Evolutionary conservation across 2,888 invertebrate species (phyloP).

Genomic region (Tetanocera ferruginea): DNA sequence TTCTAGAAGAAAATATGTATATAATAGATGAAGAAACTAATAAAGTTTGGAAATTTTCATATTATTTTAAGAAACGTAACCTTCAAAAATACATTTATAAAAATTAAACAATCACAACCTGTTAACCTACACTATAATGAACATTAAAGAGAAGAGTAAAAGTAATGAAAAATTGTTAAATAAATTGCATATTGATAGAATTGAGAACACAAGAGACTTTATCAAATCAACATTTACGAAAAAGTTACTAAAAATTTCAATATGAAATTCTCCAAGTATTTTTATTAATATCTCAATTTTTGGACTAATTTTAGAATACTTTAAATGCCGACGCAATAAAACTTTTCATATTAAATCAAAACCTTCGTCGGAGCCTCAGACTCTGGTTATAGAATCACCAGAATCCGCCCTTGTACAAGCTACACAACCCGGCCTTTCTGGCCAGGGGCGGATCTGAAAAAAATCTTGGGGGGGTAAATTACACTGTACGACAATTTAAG

Average conservation of each 20-base stretch:
- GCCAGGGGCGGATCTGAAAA: too few relatives aligned
- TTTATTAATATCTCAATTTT: constrained; percentile 7
- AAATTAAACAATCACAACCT: constrained; percentile 40
- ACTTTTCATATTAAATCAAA: not conserved
- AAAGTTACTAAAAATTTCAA: constrained; percentile 13
- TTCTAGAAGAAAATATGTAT: constrained; percentile 27
- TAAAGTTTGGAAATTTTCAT: constrained; percentile 43
- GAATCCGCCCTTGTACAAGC: too few relatives aligned
- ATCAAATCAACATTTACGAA: constrained; percentile 19
- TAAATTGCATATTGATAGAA: not conserved
- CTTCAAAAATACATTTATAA: constrained; percentile 33
- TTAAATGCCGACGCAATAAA: not conserved
- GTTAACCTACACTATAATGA: constrained; percentile 40
- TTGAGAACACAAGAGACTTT: not conserved
- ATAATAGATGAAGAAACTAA: constrained; percentile 35
- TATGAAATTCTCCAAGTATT: not conserved
- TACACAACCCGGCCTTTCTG: too few relatives aligned
- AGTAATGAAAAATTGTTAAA: constrained; percentile 28
- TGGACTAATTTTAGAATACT: not conserved
- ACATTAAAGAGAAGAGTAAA: constrained; percentile 36
- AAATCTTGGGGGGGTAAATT: too few relatives aligned
- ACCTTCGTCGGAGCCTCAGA: constrained; percentile 20
- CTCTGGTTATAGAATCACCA: too few relatives aligned
- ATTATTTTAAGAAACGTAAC: constrained; percentile 37
- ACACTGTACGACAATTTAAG: too few relatives aligned